Conservation (phyloP, 2,113 vertebrate species). For the Oxyruncus cristatus region DNA sequence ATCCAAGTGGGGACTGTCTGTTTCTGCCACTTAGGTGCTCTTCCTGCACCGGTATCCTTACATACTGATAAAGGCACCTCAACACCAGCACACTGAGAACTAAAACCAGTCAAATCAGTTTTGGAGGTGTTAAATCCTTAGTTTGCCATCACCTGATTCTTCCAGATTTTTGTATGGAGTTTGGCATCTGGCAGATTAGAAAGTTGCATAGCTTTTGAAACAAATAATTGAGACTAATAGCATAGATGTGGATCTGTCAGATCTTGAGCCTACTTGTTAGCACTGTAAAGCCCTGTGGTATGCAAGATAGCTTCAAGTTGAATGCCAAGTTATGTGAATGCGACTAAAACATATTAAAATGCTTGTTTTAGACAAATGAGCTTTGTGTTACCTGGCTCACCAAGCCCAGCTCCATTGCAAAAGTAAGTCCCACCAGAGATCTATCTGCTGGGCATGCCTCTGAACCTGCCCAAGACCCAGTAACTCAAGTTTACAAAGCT, state of each 20-base stretch:
- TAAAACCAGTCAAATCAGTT: not conserved
- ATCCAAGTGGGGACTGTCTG: accelerated
- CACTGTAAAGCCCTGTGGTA: not conserved
- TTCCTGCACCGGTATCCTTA: accelerated
- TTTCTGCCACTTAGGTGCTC: not conserved
- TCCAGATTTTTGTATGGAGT: not conserved
- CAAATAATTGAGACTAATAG: not conserved
- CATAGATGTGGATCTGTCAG: not conserved
- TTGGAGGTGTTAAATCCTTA: not conserved
- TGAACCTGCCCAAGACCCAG: not conserved
- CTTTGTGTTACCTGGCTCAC: not conserved
- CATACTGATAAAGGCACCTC: not conserved
- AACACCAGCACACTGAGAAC: not conserved
- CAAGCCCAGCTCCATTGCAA: not conserved
- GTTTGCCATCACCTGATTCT: not conserved
- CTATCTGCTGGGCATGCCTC: not conserved
- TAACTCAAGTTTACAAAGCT: not conserved
- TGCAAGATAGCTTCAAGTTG: not conserved
- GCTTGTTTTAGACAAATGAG: not conserved
- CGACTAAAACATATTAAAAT: not conserved
- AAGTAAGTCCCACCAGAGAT: not conserved
- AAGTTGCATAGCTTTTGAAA: not conserved
- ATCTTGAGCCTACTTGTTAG: not conserved
- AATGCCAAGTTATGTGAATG: not conserved
- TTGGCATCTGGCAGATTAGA: not conserved